Base-by-base conservation (phyloP, 2,888 invertebrate species). In the Prosopocoilus inquinatus region DNA sequence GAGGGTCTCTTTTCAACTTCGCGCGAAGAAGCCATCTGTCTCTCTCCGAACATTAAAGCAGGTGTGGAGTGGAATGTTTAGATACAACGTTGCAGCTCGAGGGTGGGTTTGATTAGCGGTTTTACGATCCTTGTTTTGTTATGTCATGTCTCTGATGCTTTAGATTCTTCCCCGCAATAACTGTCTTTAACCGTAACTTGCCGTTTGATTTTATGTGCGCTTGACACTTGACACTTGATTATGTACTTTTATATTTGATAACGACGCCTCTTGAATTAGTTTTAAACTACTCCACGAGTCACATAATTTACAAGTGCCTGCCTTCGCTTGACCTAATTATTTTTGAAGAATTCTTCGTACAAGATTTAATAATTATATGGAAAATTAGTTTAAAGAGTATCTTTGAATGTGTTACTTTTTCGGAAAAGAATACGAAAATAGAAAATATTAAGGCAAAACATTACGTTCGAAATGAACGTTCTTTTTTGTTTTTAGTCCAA, bases 41-140 rank as follows among this genome's bases (percentile, higher is more conserved):
- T 67, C 61, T 60, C 58, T 66, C 57, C 48, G 53, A 62, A 63
- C 68, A 68, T 70, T 70, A 69, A 67, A 71, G 71, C 71, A 71
- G 70, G 72, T 70, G 71, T 67, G 67, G 70, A 71, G 66, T 69
- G 68, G 68, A 67, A 69, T 71, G 69, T 71, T 71, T 70, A 68
- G 69, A 69, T 67, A 68, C 68, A 70, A 67, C 67, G 68, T 68
- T 68, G 67, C 64, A 66, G 70, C 72, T 70, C 68, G 69, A 70
- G 72, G 72, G 72, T 70, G 68, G 67, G 67, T 72, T 72, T 72
- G 72, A 72, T 72, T 72, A 70, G 70, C 68, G 70, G 70, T 70
- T 71, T 70, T 69, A 69, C 68, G 68, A 69, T 66, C 65, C 65
- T 54, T 16, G 47, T 49, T 54, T 54, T 57, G 51, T 53, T 51